Conservation (phyloP, 2,113 vertebrate species). For the Nicator chloris region DNA sequence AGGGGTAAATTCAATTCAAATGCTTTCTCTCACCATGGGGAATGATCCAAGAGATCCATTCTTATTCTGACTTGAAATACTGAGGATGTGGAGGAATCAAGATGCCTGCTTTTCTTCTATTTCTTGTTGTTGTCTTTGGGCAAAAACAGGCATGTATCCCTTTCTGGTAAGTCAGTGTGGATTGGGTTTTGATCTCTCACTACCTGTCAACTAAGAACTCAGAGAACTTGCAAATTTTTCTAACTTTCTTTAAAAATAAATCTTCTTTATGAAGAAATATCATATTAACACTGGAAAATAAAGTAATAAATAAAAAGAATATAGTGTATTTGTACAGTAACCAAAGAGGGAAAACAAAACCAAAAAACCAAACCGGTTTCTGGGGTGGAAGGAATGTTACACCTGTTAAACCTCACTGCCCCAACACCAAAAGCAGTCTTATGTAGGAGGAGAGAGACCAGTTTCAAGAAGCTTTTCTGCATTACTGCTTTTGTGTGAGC, state of each 20-base stretch:
- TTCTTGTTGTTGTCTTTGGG: not conserved
- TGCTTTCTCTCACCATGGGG: not conserved
- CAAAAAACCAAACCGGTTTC: fast-evolving
- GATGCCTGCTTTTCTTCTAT: too few relatives aligned
- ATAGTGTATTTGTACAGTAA: not conserved
- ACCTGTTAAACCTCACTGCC: fast-evolving
- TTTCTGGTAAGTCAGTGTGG: not conserved
- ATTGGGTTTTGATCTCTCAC: not conserved
- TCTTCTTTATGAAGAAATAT: not conserved
- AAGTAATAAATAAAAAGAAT: not conserved
- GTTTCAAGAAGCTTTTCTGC: not conserved
- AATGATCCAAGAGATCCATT: not conserved
- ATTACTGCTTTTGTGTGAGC: not conserved
- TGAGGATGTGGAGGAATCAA: not conserved
- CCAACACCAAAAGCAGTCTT: fast-evolving
- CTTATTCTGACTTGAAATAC: not conserved
- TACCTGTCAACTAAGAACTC: not conserved
- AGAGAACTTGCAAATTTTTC: not conserved
- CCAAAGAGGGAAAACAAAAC: not conserved
- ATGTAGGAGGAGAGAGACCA: not conserved
- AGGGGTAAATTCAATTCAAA: not conserved
- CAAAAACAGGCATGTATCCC: not conserved
- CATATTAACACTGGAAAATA: not conserved
- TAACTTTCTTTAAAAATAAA: not conserved
- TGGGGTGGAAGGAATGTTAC: fast-evolving